Evolutionary conservation across 2,888 invertebrate species (phyloP).

Genomic region (Cataglyphis albicans): DNA sequence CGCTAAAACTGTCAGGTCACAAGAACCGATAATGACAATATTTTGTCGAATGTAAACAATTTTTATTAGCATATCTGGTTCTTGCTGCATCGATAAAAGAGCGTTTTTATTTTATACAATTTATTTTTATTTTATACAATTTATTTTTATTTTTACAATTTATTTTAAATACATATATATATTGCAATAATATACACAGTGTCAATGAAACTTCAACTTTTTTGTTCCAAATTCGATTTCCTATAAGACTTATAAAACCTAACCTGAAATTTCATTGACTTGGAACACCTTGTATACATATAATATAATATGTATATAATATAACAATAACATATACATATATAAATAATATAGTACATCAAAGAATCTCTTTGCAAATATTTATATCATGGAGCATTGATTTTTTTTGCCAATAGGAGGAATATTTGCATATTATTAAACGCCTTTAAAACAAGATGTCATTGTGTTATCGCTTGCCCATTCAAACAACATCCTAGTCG

Average conservation of each 20-base stretch:
- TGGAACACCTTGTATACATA: too few relatives aligned
- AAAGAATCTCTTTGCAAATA: background rate
- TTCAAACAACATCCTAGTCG: conserved; percentile 25
- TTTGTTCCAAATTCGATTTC: too few relatives aligned
- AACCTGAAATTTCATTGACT: too few relatives aligned
- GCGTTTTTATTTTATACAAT: too few relatives aligned
- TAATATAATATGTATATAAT: too few relatives aligned
- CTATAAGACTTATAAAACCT: too few relatives aligned
- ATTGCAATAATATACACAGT: too few relatives aligned
- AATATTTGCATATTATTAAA: conserved; percentile 18
- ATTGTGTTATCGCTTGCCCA: conserved; percentile 1
- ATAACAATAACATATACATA: too few relatives aligned
- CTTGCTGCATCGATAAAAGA: too few relatives aligned
- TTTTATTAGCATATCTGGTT: too few relatives aligned
- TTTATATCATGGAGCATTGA: background rate
- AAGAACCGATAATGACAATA: background rate
- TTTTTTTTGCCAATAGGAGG: background rate
- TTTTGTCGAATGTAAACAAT: background rate
- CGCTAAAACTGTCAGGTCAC: background rate
- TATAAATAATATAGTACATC: background rate
- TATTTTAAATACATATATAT: background rate
- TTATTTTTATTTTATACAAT: background rate
- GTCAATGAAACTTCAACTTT: too few relatives aligned
- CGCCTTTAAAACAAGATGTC: background rate
- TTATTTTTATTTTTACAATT: background rate